Base-by-base conservation (phyloP, 2,113 vertebrate genomes). In the Pelvicachromis taeniatus region DNA sequence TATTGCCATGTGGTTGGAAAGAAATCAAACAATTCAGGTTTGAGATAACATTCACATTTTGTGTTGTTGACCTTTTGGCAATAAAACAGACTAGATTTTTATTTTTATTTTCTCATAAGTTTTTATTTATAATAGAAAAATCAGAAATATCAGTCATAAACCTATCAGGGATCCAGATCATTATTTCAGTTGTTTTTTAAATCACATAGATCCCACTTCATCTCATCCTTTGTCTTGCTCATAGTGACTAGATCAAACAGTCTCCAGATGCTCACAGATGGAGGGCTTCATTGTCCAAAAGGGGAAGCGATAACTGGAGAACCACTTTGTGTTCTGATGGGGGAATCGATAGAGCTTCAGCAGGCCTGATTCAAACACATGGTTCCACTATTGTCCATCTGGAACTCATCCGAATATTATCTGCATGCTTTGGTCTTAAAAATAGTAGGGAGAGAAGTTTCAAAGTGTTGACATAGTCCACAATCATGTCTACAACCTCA, bases 401-500 rank as follows among this genome's bases (percentile, higher is more conserved):
- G 94, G 93, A 94, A 93, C 68, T 90, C 56, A 83, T 95, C 84
- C 86, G 82, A 88, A 87, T 87, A 92, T 91, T 63, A 92, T 91
- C 79, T 89, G 59, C 85, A 91, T 88, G 79, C 80, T 86, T 93
- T 89, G 75, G 85, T 86, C 61, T 77, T 83, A 78, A 88, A 89
- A 87, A 90, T 91, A 92, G 85, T 81, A 86, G 87, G 7, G 50
- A 63, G 23, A 35, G 80, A 45, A 78, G 23, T 26, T 78, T 83
- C 21, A 40, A 77, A 86, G 35, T 77, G n/a, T 81, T 63, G 80
- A 65, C 70, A 55, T 35, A 68, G 38, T 86, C 45, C 45, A 52
- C 45, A 75, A 86, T 81, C 75, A 63, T 38, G 16, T 79, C 77
- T 33, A 56, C 58, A 78, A 87, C 35, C 56, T 87, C 9, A 10